A percentile compares a stretch with the other conserved stretches of the same genome.
Conservation (phyloP, 2,113 vertebrate species). For the Strix aluco region DNA sequence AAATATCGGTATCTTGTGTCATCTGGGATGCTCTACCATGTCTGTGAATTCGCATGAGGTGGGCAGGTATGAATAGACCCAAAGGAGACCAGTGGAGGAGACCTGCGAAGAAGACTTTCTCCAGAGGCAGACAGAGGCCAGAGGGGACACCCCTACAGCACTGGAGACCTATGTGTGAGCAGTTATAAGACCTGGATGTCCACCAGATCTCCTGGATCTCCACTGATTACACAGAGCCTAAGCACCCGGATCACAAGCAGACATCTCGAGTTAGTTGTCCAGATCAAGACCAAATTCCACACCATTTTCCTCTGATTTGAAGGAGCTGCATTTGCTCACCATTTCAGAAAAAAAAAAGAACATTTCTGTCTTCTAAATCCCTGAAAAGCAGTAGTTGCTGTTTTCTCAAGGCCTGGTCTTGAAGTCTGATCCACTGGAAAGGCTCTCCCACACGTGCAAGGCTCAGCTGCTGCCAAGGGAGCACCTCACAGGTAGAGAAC, state of each 20-base stretch:
- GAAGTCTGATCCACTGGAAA: not conserved
- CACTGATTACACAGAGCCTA: not conserved
- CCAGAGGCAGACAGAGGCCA: not conserved
- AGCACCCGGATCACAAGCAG: not conserved
- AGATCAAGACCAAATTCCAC: not conserved
- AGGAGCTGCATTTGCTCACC: not conserved
- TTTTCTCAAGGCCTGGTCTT: not conserved
- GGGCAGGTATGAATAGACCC: not conserved
- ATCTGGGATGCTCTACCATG: not conserved
- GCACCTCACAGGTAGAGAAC: not conserved
- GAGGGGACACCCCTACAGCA: not conserved
- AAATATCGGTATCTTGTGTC: not conserved
- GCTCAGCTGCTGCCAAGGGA: not conserved
- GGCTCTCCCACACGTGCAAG: not conserved
- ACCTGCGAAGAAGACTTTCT: not conserved
- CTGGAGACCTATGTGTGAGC: not conserved
- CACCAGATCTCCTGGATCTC: not conserved
- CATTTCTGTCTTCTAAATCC: not conserved
- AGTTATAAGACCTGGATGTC: not conserved
- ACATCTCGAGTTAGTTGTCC: not conserved
- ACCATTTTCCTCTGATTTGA: not conserved
- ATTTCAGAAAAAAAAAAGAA: not conserved
- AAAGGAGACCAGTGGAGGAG: not conserved
- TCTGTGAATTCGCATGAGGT: not conserved
- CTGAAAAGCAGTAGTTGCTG: not conserved